Conservation (phyloP, 2,113 vertebrate genomes). For the Salminus brasiliensis region DNA sequence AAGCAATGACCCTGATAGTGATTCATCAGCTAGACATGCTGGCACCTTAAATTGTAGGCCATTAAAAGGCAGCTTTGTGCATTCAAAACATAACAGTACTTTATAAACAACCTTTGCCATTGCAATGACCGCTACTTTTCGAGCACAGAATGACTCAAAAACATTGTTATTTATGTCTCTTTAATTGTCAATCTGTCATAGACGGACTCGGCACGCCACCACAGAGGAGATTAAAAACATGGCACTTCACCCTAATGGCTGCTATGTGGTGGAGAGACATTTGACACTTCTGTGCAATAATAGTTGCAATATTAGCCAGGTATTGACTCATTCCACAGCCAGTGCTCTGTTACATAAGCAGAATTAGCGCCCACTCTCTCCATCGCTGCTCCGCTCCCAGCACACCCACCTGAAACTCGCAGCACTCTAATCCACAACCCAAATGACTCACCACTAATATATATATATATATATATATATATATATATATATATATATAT, state of each 20-base stretch:
- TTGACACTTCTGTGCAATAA: slow-evolving; percentile 32
- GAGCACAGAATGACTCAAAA: background rate
- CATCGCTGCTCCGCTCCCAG: slow-evolving; percentile 15
- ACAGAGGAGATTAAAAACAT: slow-evolving; percentile 6
- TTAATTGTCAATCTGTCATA: background rate
- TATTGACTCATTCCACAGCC: slow-evolving; percentile 46
- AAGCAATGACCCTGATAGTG: background rate
- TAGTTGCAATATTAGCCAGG: slow-evolving; percentile 34
- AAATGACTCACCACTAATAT: slow-evolving; percentile 45
- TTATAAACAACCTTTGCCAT: background rate
- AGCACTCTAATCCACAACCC: slow-evolving; percentile 25
- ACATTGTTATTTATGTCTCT: slow-evolving; percentile 25
- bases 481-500: no score
- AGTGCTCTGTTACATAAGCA: slow-evolving; percentile 50
- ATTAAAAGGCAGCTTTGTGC: background rate
- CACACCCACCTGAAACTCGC: slow-evolving; percentile 40
- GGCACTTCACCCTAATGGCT: slow-evolving; percentile 16
- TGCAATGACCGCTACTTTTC: background rate
- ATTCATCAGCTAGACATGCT: background rate
- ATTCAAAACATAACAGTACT: background rate
- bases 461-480: background rate
- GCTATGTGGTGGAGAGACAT: slow-evolving; percentile 15
- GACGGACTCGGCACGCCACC: background rate
- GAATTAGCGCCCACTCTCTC: slow-evolving; percentile 48
- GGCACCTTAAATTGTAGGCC: background rate